These are phyloP conservation scores for Plebejus argus DNA, from an alignment of 2,888 invertebrate genomes.

Conservation along the genomic window DNA sequence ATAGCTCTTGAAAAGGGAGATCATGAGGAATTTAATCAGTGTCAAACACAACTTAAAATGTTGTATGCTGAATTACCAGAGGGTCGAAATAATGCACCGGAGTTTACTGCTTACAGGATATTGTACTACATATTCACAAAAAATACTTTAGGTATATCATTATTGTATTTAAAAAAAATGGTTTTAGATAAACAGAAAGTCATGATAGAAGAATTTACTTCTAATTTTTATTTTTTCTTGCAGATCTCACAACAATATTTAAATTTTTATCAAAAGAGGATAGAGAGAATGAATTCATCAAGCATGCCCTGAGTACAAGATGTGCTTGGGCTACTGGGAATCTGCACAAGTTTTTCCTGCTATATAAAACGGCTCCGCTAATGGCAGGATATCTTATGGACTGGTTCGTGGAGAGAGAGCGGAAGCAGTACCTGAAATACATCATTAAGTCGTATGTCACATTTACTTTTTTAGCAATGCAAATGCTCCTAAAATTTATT, in stretches of 20 bases:
- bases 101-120: slow-evolving; percentile 98
- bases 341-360: slow-evolving; percentile 94
- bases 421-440: slow-evolving; percentile 94
- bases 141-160: slow-evolving; percentile 92
- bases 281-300: slow-evolving; percentile 89
- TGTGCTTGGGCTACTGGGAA: slow-evolving; percentile 97
- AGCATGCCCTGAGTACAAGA: slow-evolving; percentile 92
- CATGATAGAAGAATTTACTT: background rate
- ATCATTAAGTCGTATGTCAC: slow-evolving; percentile 98
- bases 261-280: slow-evolving; percentile 89
- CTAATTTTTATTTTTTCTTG: slow-evolving; percentile 49
- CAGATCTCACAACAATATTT: slow-evolving; percentile 96
- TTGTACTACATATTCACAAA: slow-evolving; percentile 99
- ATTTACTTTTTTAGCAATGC: slow-evolving; percentile 39
- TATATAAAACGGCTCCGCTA: slow-evolving; percentile 93
- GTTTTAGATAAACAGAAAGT: background rate
- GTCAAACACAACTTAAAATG: slow-evolving; percentile 98
- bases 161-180: background rate
- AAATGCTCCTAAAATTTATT: slow-evolving; percentile 14
- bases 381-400: slow-evolving; percentile 99
- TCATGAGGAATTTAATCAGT: slow-evolving; percentile 99
- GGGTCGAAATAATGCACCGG: slow-evolving; percentile 86
- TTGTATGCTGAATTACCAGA: slow-evolving; percentile 91
- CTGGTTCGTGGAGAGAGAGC: slow-evolving; percentile 97
- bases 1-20: slow-evolving; percentile 99